Evolutionary conservation across 37 sponge, comb jelly and placozoan species (phyloP).

Genomic region (Beroe forskalii): DNA sequence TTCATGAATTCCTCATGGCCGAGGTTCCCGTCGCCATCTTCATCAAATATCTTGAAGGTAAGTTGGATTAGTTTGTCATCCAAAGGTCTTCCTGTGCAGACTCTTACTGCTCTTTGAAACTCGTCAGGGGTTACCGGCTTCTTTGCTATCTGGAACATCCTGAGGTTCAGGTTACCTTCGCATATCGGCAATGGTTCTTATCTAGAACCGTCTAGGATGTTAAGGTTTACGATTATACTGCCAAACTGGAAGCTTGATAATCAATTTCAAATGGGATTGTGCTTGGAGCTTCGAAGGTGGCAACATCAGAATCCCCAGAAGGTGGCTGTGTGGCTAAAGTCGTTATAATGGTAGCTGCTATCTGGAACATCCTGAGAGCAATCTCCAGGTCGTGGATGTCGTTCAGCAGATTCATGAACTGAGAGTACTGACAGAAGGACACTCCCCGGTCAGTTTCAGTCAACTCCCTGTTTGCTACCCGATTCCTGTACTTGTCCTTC

Average conservation of each 20-base stretch:
- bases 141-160: constrained; percentile 59
- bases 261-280: too few species aligned
- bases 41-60: constrained; percentile 59
- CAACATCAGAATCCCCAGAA: too few species aligned
- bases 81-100: constrained; percentile 22
- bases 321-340: too few species aligned
- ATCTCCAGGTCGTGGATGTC: constrained; percentile 59
- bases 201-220: too few species aligned
- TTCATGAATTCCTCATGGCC: constrained; percentile 61
- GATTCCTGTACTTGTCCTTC: not conserved
- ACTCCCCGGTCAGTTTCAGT: not conserved
- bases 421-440: constrained; percentile 17
- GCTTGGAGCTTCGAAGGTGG: too few species aligned
- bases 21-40: constrained; percentile 46
- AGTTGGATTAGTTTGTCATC: constrained; percentile 21
- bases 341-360: too few species aligned
- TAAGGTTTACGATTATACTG: too few species aligned
- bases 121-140: constrained; percentile 61
- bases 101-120: constrained; percentile 39
- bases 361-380: constrained; percentile 59
- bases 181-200: too few species aligned
- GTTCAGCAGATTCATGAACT: constrained; percentile 63
- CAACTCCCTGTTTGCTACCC: not conserved
- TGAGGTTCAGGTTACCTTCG: too few species aligned
- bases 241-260: too few species aligned